Evolutionary conservation across 2,797 vertebrate species (phyloP), one percentile per base, ranked within the genome.

Genomic region (Sebastes oblongus): DNA sequence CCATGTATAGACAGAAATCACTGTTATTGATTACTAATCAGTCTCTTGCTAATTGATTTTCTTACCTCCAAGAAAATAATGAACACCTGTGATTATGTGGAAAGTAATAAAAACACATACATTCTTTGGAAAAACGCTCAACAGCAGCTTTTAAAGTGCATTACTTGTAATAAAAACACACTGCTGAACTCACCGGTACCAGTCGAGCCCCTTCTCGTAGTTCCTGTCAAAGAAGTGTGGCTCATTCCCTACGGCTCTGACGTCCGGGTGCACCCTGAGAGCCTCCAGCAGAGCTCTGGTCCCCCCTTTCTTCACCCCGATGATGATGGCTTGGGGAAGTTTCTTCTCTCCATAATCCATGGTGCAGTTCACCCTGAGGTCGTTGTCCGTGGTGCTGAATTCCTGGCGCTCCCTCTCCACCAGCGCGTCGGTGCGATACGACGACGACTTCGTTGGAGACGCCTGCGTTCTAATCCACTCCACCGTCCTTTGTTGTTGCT

Each of bases 221-320:
- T 99, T 97, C 93, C 98, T 96, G 93, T 99, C 98, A 95, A 99
- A 99, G 96, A 99, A 99, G 92, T 99, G 98, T 8, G 98, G 98
- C 93, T 99, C 98, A 13, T 97, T 97, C 4, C 98, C 98, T 70
- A 99, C 98, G 6, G 98, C 98, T 86, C 98, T 96, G 86, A 99
- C 97, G 92, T 98, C 98, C 74, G 98, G 98, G 86, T 99, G 98
- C 36, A 97, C 98, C 80, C 98, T 94, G 84, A 99, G 96, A 25
- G 98, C 98, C 93, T 99, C 98, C 66, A 99, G 96, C 88, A 99
- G 95, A 79, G 98, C 98, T 82, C 98, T 92, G 56, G 98, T 99
- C 1, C 98, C 98, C 46, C 98, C 98, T 88, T 99, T 99, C 95
- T 99, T 99, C 94, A 99, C 98, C 72, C 98, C 98, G 79, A 99